Base-by-base conservation (phyloP, 1,140 invertebrate species). In the Aleiodes sp. region DNA sequence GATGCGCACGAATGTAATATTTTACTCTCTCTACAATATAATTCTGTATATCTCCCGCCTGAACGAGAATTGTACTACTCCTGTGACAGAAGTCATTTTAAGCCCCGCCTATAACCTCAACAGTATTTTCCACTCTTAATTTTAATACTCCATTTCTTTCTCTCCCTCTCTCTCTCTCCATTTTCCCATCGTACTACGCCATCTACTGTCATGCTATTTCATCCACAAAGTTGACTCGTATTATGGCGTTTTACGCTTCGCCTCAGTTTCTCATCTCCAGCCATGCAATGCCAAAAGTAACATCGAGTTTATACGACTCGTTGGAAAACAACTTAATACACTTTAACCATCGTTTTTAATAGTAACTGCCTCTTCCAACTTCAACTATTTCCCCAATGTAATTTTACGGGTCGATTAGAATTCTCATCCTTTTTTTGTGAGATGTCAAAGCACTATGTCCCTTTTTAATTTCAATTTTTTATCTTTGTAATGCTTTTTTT, bases 251-350 rank as follows among this genome's bases (percentile, higher is more conserved):
- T 52, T 52, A 52, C 21, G 46, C 46, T 21, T 21, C 46, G 46
- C 46, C 21, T 52, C 46, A 52, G 46, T 52, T 52, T n/a, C 46
- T 52, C 46, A 52, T 52, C 16, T 16, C 26, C 46, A 52, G 46
- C 31, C 2, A 52, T 52, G 26, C 46, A 21, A 52, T 21, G 14
- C 46, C 46, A 24, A 16, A 52, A 52, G 46, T 52, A 16, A 16
- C 46, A 21, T 24, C 21, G 46, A 12, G 19, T 52, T 52, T 52
- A 52, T 52, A 52, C 46, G 46, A 52, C 46, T 52, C 46, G 46
- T 52, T 52, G 46, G 46, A 52, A 52, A 21, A 52, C 19, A 52
- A 26, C 46, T 52, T 52, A 52, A 52, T 52, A 12, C 21, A 16
- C 46, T 21, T 52, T 52, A 52, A 24, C 46, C 46, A 52, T 21